Evolutionary conservation across 30 jellyfish, hydroid and myxozoan species (phyloP).

Genomic region (Chrysaora quinquecirrha): DNA sequence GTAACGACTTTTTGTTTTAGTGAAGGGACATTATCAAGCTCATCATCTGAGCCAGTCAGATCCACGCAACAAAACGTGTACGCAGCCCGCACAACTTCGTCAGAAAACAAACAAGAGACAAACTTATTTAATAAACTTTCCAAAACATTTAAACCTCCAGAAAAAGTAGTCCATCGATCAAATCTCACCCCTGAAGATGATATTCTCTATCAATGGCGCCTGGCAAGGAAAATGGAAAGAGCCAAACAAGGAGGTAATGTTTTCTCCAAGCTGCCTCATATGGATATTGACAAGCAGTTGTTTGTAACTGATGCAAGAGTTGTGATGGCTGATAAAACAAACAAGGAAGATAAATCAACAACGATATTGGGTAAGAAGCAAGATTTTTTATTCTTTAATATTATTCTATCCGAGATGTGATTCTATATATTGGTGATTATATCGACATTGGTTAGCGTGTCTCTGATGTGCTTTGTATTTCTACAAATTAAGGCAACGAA

Average conservation of each 20-base stretch:
- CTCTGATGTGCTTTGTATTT: no score
- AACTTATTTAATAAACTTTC: background rate
- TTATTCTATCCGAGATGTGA: no score
- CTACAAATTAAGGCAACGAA: no score
- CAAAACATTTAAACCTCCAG: background rate
- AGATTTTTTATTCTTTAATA: no score
- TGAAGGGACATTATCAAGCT: slow-evolving; percentile 54
- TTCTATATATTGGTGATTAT: no score
- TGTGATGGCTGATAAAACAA: background rate
- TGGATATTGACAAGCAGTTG: background rate
- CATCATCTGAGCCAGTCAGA: slow-evolving; percentile 21
- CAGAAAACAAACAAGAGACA: background rate
- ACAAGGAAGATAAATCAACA: background rate
- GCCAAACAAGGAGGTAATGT: slow-evolving; percentile 50
- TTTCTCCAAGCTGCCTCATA: slow-evolving; percentile 26
- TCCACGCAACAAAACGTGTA: no score
- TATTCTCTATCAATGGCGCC: slow-evolving; percentile 76
- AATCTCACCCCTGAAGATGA: slow-evolving; percentile 67
- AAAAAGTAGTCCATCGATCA: background rate
- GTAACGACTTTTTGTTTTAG: slow-evolving; percentile 26
- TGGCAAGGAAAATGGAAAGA: slow-evolving; percentile 71
- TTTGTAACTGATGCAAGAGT: slow-evolving; percentile 4
- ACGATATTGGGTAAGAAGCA: background rate
- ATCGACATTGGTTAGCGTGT: no score
- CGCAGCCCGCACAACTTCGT: background rate